Base-by-base conservation (phyloP, 1,140 invertebrate species). In the Streblospio benedicti region DNA sequence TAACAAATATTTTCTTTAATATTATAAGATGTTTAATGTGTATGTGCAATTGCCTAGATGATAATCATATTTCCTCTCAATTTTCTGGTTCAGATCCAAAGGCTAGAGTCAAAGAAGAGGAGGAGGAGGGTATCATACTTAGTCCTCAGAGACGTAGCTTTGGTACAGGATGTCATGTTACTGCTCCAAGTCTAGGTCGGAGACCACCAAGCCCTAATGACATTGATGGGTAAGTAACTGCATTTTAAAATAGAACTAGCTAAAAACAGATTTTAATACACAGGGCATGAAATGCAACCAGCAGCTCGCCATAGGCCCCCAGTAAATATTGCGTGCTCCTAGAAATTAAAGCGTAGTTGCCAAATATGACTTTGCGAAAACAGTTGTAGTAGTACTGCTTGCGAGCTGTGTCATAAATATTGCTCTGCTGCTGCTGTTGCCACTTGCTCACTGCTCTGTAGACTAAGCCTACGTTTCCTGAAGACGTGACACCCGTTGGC, bases 101-200 rank as follows among this genome's bases (percentile, higher is more conserved):
- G 35, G 88, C 89, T 69, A 81, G 88, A 35, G 80, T 91, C 45
- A 86, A 87, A 44, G 87, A 88, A 69, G 73, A 76, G 54, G 89
- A 90, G 71, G 86, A 86, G 70, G 87, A 89, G 73, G 86, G 86
- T 18, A 90, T 91, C 62, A 85, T 90, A 45, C 74, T 91, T 52
- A 88, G 86, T 71, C 89, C 89, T 43, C 88, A 90, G 70, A 81
- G 89, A 5, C 81, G 85, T 41, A 88, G 85, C 72, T 91, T 91
- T 80, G 88, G 86, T 63, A 87, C 87, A 14, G 89, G 89, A 50
- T 91, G 89, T 76, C 79, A 81, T 62, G 78, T 81, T 28, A 81
- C 68, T 33, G 75, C 56, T 45, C 16, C 35, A 0, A 5, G 44
- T 9, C 38, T 41, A 47, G 4, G 9, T n/a, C 25, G 23, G 25